Base-by-base conservation (phyloP, 2,888 invertebrate species). In the Zele albiditarsus region DNA sequence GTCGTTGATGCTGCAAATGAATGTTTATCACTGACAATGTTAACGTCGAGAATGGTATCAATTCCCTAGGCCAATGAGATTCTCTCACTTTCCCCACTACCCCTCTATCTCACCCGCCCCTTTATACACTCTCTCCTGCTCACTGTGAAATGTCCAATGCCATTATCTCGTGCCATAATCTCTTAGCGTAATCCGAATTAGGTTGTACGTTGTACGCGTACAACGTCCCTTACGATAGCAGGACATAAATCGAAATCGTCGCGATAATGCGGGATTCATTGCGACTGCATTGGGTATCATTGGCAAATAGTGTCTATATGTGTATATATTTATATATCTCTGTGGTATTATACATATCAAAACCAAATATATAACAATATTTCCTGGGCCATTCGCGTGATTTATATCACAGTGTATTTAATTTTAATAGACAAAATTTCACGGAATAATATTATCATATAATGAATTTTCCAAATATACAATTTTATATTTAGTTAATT, bases 221-320 rank as follows among this genome's bases (percentile, higher is more conserved):
- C 81, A 82, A 80, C 77, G 82, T 82, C 83, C 82, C 81, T 84
- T 81, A 82, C 83, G 85, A 84, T 86, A 85, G 83, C 84, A 79
- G 81, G 77, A 76, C 83, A 84, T 84, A 85, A 83, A 85, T 85
- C 84, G 83, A 84, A 82, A 82, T 83, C 80, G 79, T 81, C 80
- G 53, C 53, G 84, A 85, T 84, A 85, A 84, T 82, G 80, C 79
- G 79, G 77, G 78, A 78, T 78, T 71, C 80, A 79, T 77, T 67
- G 75, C 78, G 73, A 66, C 75, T 74, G 66, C 76, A 75, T 75
- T 53, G 74, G 58, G 28, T 49, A 65, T 33, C 46, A 63, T 65
- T 72, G 65, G 28, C 65, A 63, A 72, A 72, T 71, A 60, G 58
- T 71, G 27, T 60, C 23, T 71, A 58, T 31, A 14, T 31, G 38